These are phyloP conservation scores for Pterobdella sp. DNA, from an alignment of 2,888 invertebrate genomes.

Conservation along the genomic window DNA sequence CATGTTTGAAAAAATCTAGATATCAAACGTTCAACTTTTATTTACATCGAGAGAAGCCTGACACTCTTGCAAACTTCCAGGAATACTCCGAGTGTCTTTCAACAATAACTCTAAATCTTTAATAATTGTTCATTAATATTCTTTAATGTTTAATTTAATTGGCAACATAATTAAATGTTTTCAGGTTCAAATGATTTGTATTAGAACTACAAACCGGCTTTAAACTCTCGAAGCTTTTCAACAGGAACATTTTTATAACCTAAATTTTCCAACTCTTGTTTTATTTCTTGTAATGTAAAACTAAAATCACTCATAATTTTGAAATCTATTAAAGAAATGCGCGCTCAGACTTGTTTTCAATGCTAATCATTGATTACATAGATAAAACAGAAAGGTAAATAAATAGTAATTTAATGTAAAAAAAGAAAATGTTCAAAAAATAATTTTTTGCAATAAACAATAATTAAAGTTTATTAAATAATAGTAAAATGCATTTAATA, in stretches of 20 bases:
- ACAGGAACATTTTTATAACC: constrained; percentile 10
- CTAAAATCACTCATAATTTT: neutral
- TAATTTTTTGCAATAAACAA: too few species aligned
- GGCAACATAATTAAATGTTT: neutral
- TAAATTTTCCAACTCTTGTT: constrained; percentile 6
- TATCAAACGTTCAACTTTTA: too few species aligned
- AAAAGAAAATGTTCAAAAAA: too few species aligned
- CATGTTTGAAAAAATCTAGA: too few species aligned
- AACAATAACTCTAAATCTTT: neutral
- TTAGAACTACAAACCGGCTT: neutral
- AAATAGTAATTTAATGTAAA: too few species aligned
- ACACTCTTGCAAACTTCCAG: too few species aligned
- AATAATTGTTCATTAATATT: too few species aligned
- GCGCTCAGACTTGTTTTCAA: neutral
- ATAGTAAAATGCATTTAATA: too few species aligned
- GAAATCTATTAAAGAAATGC: neutral
- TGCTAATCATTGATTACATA: neutral
- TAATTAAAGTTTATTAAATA: too few species aligned
- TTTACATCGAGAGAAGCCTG: too few species aligned
- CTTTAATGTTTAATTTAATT: neutral
- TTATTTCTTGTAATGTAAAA: constrained; percentile 3
- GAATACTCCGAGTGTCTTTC: too few species aligned
- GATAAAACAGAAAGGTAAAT: neutral
- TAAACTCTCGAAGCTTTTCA: neutral
- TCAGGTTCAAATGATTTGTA: neutral